These are phyloP conservation scores for Labeo catla DNA, from an alignment of 2,113 vertebrate species.

Conservation along the genomic window DNA sequence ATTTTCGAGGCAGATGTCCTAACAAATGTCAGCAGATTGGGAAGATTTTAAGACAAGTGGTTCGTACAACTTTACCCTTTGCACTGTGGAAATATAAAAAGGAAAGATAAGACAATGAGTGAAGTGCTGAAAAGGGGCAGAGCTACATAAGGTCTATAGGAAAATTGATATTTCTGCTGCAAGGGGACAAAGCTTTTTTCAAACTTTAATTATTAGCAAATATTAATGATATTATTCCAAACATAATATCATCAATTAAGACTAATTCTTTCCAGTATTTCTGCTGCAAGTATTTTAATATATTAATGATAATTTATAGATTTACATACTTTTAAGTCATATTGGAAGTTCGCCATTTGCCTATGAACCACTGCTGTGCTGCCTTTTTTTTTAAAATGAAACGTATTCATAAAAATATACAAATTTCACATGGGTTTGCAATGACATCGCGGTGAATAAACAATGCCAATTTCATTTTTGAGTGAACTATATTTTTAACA, in stretches of 20 bases:
- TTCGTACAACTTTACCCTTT: too few species aligned
- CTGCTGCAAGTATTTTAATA: background rate
- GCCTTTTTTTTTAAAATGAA: background rate
- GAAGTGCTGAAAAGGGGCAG: too few species aligned
- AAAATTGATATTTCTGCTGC: background rate
- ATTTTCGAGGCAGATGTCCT: too few species aligned
- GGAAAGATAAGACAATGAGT: too few species aligned
- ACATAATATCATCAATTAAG: background rate
- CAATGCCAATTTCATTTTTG: background rate
- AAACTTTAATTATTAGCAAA: background rate
- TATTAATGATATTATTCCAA: background rate
- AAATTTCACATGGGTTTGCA: background rate
- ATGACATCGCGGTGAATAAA: background rate
- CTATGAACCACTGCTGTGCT: background rate
- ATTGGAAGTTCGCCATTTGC: background rate
- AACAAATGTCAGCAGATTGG: too few species aligned
- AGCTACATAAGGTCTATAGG: too few species aligned
- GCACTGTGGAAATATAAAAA: background rate
- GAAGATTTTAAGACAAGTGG: too few species aligned
- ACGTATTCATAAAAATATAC: background rate
- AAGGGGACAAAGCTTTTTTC: background rate
- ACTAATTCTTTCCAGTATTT: background rate
- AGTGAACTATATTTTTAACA: background rate
- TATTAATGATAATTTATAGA: background rate
- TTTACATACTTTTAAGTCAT: background rate